Percentiles rank a stretch among this genome's conserved stretches.
These are phyloP conservation scores for Ctena decussata DNA, from an alignment of 2,888 invertebrate genomes.

Conservation along the genomic window DNA sequence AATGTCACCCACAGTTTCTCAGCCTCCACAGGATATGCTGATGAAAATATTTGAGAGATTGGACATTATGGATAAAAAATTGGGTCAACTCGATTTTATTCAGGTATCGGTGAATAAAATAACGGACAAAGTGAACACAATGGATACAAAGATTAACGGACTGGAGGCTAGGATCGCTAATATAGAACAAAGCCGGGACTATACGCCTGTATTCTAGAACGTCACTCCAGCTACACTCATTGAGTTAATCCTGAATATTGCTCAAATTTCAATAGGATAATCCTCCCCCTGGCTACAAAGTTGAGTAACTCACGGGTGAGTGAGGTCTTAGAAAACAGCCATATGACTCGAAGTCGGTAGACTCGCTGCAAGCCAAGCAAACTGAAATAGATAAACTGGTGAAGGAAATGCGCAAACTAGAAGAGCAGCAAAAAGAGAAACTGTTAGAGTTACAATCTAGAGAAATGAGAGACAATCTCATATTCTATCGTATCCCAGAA, in stretches of 20 bases:
- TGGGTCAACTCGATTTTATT: neutral
- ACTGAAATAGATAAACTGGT: neutral
- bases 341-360: neutral
- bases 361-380: neutral
- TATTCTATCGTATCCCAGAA: neutral
- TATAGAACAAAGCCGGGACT: neutral
- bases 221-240: too few species aligned
- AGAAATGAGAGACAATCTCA: neutral
- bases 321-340: too few species aligned
- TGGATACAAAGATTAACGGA: neutral
- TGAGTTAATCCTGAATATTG: too few species aligned
- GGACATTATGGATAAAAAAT: neutral
- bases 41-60: neutral
- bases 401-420: too few species aligned
- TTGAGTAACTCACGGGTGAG: too few species aligned
- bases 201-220: too few species aligned
- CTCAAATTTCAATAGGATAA: too few species aligned
- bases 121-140: neutral
- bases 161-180: neutral
- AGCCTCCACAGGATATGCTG: neutral
- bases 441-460: neutral
- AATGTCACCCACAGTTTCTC: too few species aligned
- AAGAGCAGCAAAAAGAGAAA: neutral
- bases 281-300: too few species aligned
- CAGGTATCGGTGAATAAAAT: neutral